Evolutionary conservation across 2,113 vertebrate species (phyloP), one percentile per base, ranked within the genome.

Genomic region (Muntiacus reevesi): DNA sequence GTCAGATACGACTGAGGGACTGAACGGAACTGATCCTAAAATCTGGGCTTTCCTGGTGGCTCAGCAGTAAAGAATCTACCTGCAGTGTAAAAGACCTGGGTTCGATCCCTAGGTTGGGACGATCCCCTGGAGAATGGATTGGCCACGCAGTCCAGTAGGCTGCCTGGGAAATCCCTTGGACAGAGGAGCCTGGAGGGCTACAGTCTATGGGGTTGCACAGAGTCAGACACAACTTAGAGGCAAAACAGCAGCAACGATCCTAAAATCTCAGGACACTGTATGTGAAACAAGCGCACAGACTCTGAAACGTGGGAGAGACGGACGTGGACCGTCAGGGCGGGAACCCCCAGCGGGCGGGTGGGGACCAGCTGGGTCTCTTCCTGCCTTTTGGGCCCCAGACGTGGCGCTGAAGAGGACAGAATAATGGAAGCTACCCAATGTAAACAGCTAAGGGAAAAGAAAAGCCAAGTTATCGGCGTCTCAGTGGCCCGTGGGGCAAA

Each of bases 391-490:
- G 7, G 12, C 30, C 27, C 13, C 40, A 7, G 54, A 55, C 6
- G 4, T 52, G 16, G 7, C 19, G 52, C 59, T 9, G 1, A 79
- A 59, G 62, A 36, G 33, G 43, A 45, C 0, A 23, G 36, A 62
- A 43, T 3, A 5, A 4, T 43, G n/a, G 79, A 25, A 60, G 71
- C 3, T 55, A 30, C 67, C 15, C 40, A 25, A 2, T 54, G 3
- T 55, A 10, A 54, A 21, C 23, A 45, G 43, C 5, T 4, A 43
- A 54, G n/a, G 36, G 45, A 30, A 59, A 71, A 62, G 1, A 27
- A 13, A 12, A 21, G 1, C 76, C 7, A 5, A 0, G 13, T 4
- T 0, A 54, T 2, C 59, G 25, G 57, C 7, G 0, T 17, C 8
- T 45, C 9, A 3, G n/a, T 3, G 28, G 3, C 4, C 50, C 1